phyloP scores from a whole-genome alignment of 2,888 invertebrate species.

The Dolomedes plantarius region DNA sequence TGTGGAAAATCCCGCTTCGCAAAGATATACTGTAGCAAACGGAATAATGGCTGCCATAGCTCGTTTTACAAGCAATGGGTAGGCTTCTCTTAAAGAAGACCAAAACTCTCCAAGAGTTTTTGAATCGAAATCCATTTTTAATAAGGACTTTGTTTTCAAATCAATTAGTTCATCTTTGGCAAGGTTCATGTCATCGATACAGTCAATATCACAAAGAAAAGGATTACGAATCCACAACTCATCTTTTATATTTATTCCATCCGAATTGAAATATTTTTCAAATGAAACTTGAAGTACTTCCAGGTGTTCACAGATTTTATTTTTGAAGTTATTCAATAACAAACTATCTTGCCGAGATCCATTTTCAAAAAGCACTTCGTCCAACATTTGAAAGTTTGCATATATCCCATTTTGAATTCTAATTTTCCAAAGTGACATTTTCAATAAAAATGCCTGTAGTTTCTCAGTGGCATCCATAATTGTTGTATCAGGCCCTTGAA shows the following conservation, averaged over 20 bases:
- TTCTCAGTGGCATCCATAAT: conserved; percentile 42
- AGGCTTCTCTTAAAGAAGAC: conserved; percentile 48
- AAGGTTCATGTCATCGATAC: conserved; percentile 52
- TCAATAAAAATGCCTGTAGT: conserved; percentile 43
- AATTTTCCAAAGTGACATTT: conserved; percentile 41
- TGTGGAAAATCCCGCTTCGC: conserved; percentile 39
- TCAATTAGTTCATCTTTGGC: conserved; percentile 50
- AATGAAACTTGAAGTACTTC: no score
- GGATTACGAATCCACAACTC: conserved; percentile 57
- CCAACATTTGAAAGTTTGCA: conserved; percentile 44
- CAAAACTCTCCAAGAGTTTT: conserved; percentile 6
- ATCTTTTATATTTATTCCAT: conserved; percentile 56
- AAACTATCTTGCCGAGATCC: conserved; percentile 44
- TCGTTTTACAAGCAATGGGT: conserved; percentile 57
- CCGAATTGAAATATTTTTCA: conserved; percentile 40
- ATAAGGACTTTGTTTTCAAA: conserved; percentile 50
- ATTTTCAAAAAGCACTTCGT: conserved; percentile 48
- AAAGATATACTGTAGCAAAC: conserved; percentile 54
- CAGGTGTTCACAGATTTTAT: no score
- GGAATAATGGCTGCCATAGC: conserved; percentile 57
- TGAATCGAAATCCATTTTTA: conserved; percentile 42
- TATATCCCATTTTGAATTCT: conserved; percentile 48
- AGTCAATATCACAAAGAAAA: conserved; percentile 55
- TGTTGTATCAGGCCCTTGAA: conserved; percentile 12
- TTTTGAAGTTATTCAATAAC: conserved; percentile 22